Percentiles rank a stretch among this genome's conserved stretches.
These are phyloP conservation scores for Oligia strigilis DNA, from an alignment of 2,888 invertebrate genomes.

Conservation along the genomic window DNA sequence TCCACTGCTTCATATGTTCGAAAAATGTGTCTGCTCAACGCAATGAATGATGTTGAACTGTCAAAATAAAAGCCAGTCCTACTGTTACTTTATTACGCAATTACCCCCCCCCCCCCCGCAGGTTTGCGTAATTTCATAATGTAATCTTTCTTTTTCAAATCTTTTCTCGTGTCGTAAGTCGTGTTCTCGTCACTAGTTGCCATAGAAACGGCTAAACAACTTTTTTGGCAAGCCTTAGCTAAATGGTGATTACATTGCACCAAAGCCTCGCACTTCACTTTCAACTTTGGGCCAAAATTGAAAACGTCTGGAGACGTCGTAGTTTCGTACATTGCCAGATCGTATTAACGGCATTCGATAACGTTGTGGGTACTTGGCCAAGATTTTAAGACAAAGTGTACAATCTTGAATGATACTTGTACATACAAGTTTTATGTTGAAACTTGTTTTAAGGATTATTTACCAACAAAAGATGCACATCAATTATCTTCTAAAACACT, in stretches of 20 bases:
- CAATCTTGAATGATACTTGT: neutral
- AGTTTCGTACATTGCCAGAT: slow-evolving; percentile 36
- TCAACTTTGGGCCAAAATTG: slow-evolving; percentile 39
- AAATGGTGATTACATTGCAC: slow-evolving; percentile 24
- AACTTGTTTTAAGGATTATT: neutral
- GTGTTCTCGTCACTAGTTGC: neutral
- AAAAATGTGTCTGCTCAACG: too few relatives aligned
- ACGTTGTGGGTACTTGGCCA: slow-evolving; percentile 6
- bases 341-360: slow-evolving; percentile 28
- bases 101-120: too few relatives aligned
- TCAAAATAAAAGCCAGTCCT: neutral
- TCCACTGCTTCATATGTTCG: neutral
- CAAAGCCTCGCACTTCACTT: slow-evolving; percentile 39
- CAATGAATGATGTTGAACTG: neutral
- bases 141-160: neutral
- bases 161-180: neutral
- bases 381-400: neutral
- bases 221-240: slow-evolving; percentile 46
- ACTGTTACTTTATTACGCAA: neutral
- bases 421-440: neutral
- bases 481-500: neutral
- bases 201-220: slow-evolving; percentile 24
- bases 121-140: neutral
- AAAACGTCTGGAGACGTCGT: slow-evolving; percentile 42
- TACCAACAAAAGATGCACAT: neutral